Evolutionary conservation across 1,140 invertebrate genomes (phyloP), one percentile per base, ranked within the genome.

Genomic region (Philotrypesis tridentata): DNA sequence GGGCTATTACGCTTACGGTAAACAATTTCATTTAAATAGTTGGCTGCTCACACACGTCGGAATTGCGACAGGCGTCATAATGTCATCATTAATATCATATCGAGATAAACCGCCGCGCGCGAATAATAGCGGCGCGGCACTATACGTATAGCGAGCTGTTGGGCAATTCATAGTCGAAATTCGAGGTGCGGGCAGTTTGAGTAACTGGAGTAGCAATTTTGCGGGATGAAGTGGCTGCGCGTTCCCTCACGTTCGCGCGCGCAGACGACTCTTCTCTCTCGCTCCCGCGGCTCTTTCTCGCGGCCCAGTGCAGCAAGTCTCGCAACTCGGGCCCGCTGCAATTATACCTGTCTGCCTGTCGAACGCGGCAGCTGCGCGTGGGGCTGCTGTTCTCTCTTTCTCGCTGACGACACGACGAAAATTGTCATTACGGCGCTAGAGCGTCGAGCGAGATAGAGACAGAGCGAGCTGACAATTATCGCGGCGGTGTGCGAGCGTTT

Each of bases 401-500:
- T 23, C 17, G 73, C 33, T 90, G 88, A 90, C 87, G 90, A 88
- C 89, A 89, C 88, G 87, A 91, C 89, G 89, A 89, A 90, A 92
- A 92, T 91, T 90, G 89, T 91, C 90, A 90, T 91, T 90, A 90
- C 87, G n/a, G n/a, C n/a, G n/a, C n/a, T n/a, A n/a, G n/a, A n/a
- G n/a, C n/a, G n/a, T n/a, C n/a, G n/a, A n/a, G n/a, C n/a, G n/a
- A n/a, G n/a, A n/a, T n/a, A 25, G n/a, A 5, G n/a, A 23, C 21
- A 5, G 60, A 61, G 60, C 27, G 61, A 25, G 8, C 23, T 29
- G 89, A 91, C 89, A 91, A 92, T 92, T 91, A 92, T 92, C 90
- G 80, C 87, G 86, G 88, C 89, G 4, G 33, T 9, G 33, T 5
- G 33, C 3, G 33, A 37, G 61, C 61, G 90, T 55, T 55, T 55